Evolutionary conservation across 1,140 invertebrate species (phyloP), one percentile per base, ranked within the genome.

Genomic region (Venustaconcha ellipsiformis): DNA sequence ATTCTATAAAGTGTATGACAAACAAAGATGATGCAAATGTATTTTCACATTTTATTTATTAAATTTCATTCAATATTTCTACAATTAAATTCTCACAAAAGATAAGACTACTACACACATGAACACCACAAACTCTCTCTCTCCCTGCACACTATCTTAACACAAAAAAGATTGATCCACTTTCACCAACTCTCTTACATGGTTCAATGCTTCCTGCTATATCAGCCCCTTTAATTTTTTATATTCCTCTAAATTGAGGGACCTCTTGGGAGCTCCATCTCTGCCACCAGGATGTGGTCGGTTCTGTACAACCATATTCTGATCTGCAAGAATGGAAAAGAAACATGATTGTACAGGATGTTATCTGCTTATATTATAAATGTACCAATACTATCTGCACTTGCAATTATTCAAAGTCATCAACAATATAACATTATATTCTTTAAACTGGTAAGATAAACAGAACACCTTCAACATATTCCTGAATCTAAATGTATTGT

Each of bases 201-300:
- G 37, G 37, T 48, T 48, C 37, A 48, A 48, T 48, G 37, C 5
- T 48, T 48, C 37, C 70, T 63, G 59, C 74, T 86, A 88, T 70
- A 98, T 98, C 67, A 98, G 93, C 70, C 97, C 96, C 79, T 96
- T 93, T 87, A 96, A 95, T 90, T 98, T 98, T 91, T 99, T 99
- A 89, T 98, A 99, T 87, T 98, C 97, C 90, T 98, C 96, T 68
- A 99, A 91, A 88, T 99, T 98, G n/a, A 99, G 90, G 1, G 96
- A 97, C 77, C 96, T 90, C 78, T 94, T 93, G 8, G 96, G 96
- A 4, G 95, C 95, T 1, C 94, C 93, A 81, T 96, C 95, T 87
- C 94, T 94, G 60, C 94, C 92, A 14, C 91, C 92, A 11, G 93
- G 90, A 8, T 93, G 90, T 70, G 94, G 93, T 87, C 95, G 95